Conservation (phyloP, 1,140 invertebrate species). For the Solenopsis invicta region DNA sequence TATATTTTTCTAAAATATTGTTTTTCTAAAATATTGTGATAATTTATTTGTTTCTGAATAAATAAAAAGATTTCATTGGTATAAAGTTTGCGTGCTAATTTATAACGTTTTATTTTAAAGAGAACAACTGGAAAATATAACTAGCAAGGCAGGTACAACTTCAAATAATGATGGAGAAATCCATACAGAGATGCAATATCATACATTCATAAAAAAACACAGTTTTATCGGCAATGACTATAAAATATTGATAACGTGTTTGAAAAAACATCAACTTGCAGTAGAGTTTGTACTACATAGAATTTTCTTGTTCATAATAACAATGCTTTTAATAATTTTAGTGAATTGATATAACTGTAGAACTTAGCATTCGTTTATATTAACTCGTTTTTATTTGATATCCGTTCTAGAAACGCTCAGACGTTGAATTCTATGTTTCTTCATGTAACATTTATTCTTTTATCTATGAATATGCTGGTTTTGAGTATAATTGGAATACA, state of each 20-base stretch:
- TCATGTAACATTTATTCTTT: neutral
- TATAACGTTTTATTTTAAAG: neutral
- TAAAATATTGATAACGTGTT: neutral
- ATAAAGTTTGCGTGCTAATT: no score
- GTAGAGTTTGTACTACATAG: slow-evolving; percentile 10
- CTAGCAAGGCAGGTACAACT: no score
- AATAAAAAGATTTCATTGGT: neutral
- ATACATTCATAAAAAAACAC: neutral
- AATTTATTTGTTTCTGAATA: neutral
- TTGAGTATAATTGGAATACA: slow-evolving; percentile 37
- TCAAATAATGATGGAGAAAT: neutral
- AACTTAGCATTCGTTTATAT: neutral
- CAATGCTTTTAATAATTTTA: neutral
- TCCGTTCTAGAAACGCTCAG: slow-evolving; percentile 3
- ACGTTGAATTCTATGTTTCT: slow-evolving; percentile 16
- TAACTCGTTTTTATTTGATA: slow-evolving; percentile 7
- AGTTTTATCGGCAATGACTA: neutral
- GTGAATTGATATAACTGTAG: no score
- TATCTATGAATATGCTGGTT: slow-evolving; percentile 10
- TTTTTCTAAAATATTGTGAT: no score
- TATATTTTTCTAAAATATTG: no score
- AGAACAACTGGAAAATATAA: slow-evolving; percentile 27
- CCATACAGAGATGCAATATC: neutral
- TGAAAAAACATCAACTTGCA: slow-evolving; percentile 49
- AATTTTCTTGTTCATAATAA: neutral